A percentile compares a stretch with the other conserved stretches of the same genome.
phyloP scores from a whole-genome alignment of 2,888 invertebrate species.

The Ctenicera cuprea region DNA sequence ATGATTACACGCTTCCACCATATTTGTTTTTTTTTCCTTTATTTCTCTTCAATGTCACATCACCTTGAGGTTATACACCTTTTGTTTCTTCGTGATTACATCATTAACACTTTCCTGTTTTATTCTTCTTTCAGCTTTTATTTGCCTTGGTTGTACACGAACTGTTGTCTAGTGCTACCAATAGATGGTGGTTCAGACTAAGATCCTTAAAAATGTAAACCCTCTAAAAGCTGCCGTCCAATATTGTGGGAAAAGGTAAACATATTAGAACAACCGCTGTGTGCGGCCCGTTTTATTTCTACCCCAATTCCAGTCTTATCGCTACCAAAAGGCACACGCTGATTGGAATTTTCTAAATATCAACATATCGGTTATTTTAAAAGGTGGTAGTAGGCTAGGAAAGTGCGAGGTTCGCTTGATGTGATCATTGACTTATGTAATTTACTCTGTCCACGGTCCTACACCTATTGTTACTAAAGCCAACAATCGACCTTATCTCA shows the following conservation, averaged over 20 bases:
- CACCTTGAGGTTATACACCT: too few relatives aligned
- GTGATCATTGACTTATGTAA: conserved; percentile 1
- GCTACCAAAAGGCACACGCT: background rate
- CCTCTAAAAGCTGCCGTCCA: background rate
- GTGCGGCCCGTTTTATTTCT: background rate
- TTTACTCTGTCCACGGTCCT: conserved; percentile 1
- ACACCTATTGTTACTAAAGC: conserved; percentile 12
- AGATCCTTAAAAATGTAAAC: background rate
- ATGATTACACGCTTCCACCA: too few relatives aligned
- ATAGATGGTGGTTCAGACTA: background rate
- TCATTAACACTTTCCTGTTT: too few relatives aligned
- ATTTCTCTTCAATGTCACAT: too few relatives aligned
- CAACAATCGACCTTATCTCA: conserved; percentile 32
- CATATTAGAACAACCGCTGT: background rate
- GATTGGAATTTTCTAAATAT: background rate
- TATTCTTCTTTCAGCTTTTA: too few relatives aligned
- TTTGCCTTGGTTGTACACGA: too few relatives aligned
- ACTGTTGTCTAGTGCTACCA: background rate
- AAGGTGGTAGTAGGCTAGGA: background rate
- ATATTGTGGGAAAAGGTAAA: conserved; percentile 7
- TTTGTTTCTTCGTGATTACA: too few relatives aligned
- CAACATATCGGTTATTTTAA: background rate
- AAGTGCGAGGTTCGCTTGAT: conserved; percentile 1
- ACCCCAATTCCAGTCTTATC: background rate
- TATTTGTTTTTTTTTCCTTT: too few relatives aligned